Percentiles rank a stretch among this genome's conserved stretches.
Conservation (phyloP, 1,140 invertebrate species). For the Melanaphis sacchari region DNA sequence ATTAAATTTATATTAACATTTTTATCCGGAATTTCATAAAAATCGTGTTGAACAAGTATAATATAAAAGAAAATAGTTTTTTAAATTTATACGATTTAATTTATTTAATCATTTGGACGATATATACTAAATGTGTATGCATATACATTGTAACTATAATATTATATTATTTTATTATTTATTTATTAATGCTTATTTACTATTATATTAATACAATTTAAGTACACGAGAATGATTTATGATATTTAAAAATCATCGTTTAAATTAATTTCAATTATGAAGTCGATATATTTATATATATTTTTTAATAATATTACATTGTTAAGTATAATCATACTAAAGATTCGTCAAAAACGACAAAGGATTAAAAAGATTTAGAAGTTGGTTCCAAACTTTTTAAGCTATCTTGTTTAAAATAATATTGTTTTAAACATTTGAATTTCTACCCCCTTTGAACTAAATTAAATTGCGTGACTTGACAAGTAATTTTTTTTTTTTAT, state of each 20-base stretch:
- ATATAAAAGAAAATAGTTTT: background rate
- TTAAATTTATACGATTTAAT: background rate
- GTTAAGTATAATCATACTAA: background rate
- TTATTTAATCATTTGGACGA: background rate
- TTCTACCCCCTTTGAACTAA: background rate
- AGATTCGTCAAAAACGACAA: background rate
- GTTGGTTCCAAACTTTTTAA: background rate
- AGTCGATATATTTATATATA: background rate
- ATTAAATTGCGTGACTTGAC: slow-evolving; percentile 10
- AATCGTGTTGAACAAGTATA: background rate
- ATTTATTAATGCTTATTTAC: background rate
- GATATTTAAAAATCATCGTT: background rate
- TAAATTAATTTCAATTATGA: background rate
- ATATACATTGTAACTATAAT: background rate
- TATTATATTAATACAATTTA: background rate
- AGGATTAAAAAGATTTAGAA: background rate
- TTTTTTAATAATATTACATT: background rate
- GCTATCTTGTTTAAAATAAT: background rate
- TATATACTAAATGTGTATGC: background rate
- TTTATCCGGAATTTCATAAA: background rate
- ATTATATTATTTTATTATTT: background rate
- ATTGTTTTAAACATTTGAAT: slow-evolving; percentile 12
- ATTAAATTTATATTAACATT: background rate
- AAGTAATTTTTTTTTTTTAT: background rate
- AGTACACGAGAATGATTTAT: background rate